A percentile compares a stretch with the other conserved stretches of the same genome.
phyloP scores from a whole-genome alignment of 1,140 invertebrate genomes.

The Sitobion miscanthi region DNA sequence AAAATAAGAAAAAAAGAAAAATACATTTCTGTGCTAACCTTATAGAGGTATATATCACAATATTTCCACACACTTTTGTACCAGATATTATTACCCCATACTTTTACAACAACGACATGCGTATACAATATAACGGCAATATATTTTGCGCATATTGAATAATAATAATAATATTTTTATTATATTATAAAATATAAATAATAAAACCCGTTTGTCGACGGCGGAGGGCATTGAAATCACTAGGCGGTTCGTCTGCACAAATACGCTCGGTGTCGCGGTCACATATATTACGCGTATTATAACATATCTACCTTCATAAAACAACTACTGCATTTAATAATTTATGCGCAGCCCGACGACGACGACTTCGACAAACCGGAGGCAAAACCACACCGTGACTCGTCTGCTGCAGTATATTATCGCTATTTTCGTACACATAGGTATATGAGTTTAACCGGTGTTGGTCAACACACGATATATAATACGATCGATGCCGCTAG shows the following conservation, averaged over 20 bases:
- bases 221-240: background rate
- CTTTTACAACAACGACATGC: background rate
- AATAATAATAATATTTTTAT: background rate
- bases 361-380: background rate
- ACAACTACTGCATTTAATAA: background rate
- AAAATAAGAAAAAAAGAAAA: background rate
- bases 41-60: background rate
- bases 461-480: background rate
- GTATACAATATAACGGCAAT: background rate
- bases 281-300: background rate
- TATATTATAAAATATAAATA: conserved; percentile 23
- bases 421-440: background rate
- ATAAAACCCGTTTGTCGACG: background rate
- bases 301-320: background rate
- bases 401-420: background rate
- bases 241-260: background rate
- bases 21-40: background rate
- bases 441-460: background rate
- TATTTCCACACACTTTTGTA: background rate
- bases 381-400: background rate
- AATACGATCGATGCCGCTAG: background rate
- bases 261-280: background rate
- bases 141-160: background rate
- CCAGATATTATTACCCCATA: background rate
- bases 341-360: background rate